Base-by-base conservation (phyloP, 2,113 vertebrate species). In the Mesoclemmys tuberculata region DNA sequence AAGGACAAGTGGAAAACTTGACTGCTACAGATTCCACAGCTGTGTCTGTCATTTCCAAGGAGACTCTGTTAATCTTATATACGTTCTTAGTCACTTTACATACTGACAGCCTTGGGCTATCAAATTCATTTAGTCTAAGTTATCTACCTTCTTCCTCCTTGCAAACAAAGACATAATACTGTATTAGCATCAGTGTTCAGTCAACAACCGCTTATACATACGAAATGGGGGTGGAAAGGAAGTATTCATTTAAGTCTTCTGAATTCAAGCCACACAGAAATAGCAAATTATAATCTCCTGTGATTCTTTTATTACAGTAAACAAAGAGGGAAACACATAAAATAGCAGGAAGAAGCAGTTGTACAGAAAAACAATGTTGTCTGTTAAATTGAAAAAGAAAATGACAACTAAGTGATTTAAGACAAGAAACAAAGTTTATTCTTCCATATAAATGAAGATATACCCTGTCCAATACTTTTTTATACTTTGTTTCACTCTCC, bases 41-140 rank as follows among this genome's bases (percentile, higher is more conserved):
- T 78, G 38, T 38, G 46, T 48, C 46, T 94, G 88, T 90, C 83
- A 88, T 87, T 88, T 94, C 54, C 55, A 94, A 75, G 4, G 54
- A 86, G 49, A 38, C 16, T 21, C 91, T 83, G 75, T 75, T 51
- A 87, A 31, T 80, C 51, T 85, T 90, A 8, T 49, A 14, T 55
- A 46, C 75, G n/a, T 93, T 96, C 29, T 51, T 85, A 93, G 4
- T 21, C 82, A 52, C 71, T 93, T 93, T n/a, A 71, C 80, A 55
- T 80, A 82, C 31, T 26, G 48, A 8, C 29, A 27, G 83, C n/a
- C 48, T 49, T 31, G 49, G 77, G 48, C 90, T 9, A 85, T 80
- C 29, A 46, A 48, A 95, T 55, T 27, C 90, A 49, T 79, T 82
- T 46, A 31, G 14, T 78, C 87, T 82, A 90, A 89, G 14, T 74